Evolutionary conservation across 2,797 vertebrate species (phyloP).

Genomic region (Decapterus maruadsi): DNA sequence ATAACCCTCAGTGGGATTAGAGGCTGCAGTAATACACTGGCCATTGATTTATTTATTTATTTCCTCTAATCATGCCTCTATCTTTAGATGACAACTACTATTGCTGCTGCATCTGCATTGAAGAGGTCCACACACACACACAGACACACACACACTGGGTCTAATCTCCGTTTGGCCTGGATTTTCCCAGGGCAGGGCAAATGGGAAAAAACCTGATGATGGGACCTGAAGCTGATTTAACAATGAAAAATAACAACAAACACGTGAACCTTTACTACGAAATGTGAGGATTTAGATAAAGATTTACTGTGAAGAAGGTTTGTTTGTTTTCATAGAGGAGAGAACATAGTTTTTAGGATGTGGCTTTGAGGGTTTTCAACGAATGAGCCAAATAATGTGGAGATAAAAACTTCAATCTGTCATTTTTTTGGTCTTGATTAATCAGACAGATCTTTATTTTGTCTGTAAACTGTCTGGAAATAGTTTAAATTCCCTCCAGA

Average conservation of each 20-base stretch:
- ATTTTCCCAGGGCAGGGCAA: slow-evolving; percentile 59
- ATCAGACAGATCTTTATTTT: neutral
- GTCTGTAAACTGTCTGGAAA: too few relatives aligned
- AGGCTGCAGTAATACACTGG: slow-evolving; percentile 57
- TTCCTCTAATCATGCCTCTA: slow-evolving; percentile 68
- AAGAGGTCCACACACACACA: slow-evolving; percentile 46
- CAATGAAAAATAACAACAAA: slow-evolving; percentile 1
- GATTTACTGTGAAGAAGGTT: neutral
- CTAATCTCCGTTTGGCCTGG: slow-evolving; percentile 80
- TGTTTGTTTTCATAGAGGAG: too few relatives aligned
- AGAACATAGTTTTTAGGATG: too few relatives aligned
- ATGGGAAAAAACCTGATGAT: slow-evolving; percentile 47
- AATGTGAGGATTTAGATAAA: slow-evolving; percentile 40
- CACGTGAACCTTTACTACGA: slow-evolving; percentile 3
- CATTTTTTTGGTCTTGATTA: neutral
- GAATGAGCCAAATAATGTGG: neutral
- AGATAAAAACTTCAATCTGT: neutral
- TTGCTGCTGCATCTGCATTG: slow-evolving; percentile 33
- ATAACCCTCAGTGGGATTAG: slow-evolving; percentile 74
- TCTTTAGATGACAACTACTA: slow-evolving; percentile 63
- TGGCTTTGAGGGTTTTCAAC: too few relatives aligned
- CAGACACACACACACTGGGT: slow-evolving; percentile 36
- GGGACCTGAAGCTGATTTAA: slow-evolving; percentile 36
- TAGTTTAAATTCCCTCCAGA: too few relatives aligned
- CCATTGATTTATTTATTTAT: slow-evolving; percentile 76